These are phyloP conservation scores for Meda fulgida DNA, from an alignment of 2,797 vertebrate genomes.

Conservation along the genomic window DNA sequence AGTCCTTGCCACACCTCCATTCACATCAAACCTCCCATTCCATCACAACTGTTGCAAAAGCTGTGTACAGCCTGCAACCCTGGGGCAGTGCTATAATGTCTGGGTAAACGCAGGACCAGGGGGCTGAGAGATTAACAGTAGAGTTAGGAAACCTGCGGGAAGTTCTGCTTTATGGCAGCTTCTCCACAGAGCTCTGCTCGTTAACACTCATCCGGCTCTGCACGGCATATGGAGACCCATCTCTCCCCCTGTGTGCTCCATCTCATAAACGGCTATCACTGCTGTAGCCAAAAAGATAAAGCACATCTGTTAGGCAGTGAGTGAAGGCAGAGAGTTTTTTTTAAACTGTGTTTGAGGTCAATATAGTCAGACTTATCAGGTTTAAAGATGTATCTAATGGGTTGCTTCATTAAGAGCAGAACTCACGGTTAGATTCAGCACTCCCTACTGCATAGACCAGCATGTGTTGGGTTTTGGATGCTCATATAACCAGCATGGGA, in stretches of 20 bases:
- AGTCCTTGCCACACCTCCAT: constrained; percentile 10
- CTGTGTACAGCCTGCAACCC: constrained; percentile 16
- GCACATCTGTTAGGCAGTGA: constrained; percentile 64
- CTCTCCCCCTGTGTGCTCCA: constrained; percentile 69
- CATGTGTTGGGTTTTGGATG: constrained; percentile 3
- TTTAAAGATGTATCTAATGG: constrained; percentile 20
- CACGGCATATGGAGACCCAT: constrained; percentile 71
- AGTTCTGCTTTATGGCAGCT: constrained; percentile 72
- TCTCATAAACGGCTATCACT: constrained; percentile 67
- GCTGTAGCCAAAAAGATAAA: constrained; percentile 68
- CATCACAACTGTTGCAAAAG: constrained; percentile 20
- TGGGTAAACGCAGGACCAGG: constrained; percentile 3
- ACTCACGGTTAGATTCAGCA: constrained; percentile 7
- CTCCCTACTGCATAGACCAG: constrained; percentile 12
- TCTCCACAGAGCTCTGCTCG: constrained; percentile 68
- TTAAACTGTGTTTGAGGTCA: constrained; percentile 29
- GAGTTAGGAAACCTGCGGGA: constrained; percentile 67
- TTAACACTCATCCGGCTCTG: constrained; percentile 71
- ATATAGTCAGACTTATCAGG: constrained; percentile 2
- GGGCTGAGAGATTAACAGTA: constrained; percentile 67
- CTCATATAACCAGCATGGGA: neutral
- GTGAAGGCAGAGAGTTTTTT: constrained; percentile 18
- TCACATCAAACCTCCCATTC: constrained; percentile 10
- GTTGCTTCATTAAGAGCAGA: constrained; percentile 6
- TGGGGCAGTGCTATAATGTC: constrained; percentile 35